These are phyloP conservation scores for Heloderma charlesbogerti DNA, from an alignment of 2,113 vertebrate genomes.

Conservation along the genomic window DNA sequence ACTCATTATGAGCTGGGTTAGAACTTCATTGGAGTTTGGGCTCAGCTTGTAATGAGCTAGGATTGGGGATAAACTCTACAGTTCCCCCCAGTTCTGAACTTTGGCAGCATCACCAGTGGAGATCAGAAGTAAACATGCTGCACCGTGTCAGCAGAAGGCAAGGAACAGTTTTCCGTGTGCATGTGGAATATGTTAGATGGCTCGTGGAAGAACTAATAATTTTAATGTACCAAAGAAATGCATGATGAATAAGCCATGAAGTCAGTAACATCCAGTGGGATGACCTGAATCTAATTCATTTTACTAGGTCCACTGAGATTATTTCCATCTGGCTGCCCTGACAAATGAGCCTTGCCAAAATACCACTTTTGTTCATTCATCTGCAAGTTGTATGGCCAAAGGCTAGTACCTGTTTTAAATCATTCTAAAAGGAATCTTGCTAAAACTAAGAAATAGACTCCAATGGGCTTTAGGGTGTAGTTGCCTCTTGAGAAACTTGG, in stretches of 20 bases:
- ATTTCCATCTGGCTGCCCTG: constrained; percentile 52
- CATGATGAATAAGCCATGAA: constrained; percentile 47
- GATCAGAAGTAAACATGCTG: neutral
- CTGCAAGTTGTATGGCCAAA: constrained; percentile 13
- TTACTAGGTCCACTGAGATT: constrained; percentile 40
- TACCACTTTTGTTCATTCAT: constrained; percentile 11
- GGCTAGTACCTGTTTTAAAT: neutral
- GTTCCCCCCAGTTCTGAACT: neutral
- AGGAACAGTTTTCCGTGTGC: neutral
- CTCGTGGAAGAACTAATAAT: constrained; percentile 35
- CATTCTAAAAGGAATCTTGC: neutral
- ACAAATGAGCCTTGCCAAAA: constrained; percentile 25
- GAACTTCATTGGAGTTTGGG: neutral
- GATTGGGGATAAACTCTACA: no score
- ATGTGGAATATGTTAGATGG: constrained; percentile 28
- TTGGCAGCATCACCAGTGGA: neutral
- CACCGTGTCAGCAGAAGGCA: neutral
- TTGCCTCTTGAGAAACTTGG: neutral
- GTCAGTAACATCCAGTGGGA: neutral
- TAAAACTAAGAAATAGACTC: neutral
- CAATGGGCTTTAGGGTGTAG: neutral
- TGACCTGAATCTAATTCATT: constrained; percentile 36
- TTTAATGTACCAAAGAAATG: constrained; percentile 54
- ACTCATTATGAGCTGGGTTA: neutral
- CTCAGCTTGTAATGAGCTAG: neutral